Conservation (phyloP, 2,888 invertebrate genomes). For the Troides oblongomaculatus region DNA sequence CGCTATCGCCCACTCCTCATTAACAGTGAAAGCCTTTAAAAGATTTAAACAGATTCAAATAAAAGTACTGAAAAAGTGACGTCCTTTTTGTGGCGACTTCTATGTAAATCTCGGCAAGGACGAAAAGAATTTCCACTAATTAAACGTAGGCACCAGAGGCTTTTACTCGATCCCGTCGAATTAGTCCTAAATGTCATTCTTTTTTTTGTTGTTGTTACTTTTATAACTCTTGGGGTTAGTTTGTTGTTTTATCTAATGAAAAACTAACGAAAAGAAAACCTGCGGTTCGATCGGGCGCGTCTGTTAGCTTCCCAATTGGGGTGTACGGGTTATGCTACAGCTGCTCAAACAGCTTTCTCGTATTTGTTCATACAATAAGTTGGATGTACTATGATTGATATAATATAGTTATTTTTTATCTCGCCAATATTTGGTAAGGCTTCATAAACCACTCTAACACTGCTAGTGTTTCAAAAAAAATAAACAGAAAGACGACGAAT, state of each 20-base stretch:
- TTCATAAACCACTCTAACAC: constrained; percentile 18
- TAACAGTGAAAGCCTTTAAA: constrained; percentile 71
- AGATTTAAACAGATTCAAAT: constrained; percentile 72
- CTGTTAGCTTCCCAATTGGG: constrained; percentile 40
- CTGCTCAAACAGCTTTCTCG: constrained; percentile 68
- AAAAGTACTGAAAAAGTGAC: constrained; percentile 70
- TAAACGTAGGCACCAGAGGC: constrained; percentile 59
- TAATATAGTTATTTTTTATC: constrained; percentile 27
- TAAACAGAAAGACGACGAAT: too few species aligned
- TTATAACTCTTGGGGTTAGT: constrained; percentile 54
- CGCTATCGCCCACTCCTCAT: constrained; percentile 63
- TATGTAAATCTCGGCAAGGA: constrained; percentile 67
- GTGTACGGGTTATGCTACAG: constrained; percentile 49
- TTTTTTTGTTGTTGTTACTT: constrained; percentile 42
- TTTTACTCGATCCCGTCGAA: constrained; percentile 55
- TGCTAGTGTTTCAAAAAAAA: too few species aligned
- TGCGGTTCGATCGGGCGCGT: constrained; percentile 36
- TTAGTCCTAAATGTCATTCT: constrained; percentile 64
- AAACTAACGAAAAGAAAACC: constrained; percentile 40
- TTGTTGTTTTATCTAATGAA: constrained; percentile 47
- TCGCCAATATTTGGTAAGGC: constrained; percentile 4
- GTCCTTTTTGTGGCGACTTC: constrained; percentile 72
- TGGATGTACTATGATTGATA: constrained; percentile 61
- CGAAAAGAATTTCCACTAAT: constrained; percentile 66
- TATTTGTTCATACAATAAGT: constrained; percentile 65